Conservation (phyloP, 2,113 vertebrate genomes). For the Strix aluco region DNA sequence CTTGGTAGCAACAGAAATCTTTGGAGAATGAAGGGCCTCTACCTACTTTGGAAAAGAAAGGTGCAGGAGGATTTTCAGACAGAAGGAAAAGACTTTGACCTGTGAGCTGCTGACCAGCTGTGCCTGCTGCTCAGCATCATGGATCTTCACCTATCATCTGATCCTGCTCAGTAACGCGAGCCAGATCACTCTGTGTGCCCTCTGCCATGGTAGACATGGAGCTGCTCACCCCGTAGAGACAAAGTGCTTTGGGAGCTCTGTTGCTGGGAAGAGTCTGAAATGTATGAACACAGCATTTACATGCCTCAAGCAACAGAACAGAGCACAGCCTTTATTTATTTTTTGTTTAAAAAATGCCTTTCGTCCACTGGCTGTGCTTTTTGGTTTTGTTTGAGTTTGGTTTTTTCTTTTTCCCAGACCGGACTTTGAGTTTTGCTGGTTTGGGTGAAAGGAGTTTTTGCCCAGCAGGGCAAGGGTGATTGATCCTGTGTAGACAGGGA, state of each 20-base stretch:
- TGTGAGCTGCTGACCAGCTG: constrained; percentile 23
- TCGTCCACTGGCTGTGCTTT: background rate
- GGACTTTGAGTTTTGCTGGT: background rate
- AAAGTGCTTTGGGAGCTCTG: background rate
- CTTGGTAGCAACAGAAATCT: background rate
- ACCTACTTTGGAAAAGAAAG: background rate
- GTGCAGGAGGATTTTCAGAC: constrained; percentile 1
- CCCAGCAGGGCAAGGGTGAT: background rate
- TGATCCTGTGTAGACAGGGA: background rate
- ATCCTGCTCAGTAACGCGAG: constrained; percentile 52
- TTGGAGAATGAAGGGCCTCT: background rate
- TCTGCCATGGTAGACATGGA: constrained; percentile 45
- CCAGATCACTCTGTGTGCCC: constrained; percentile 38
- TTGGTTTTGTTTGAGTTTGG: background rate
- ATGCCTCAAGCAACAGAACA: background rate
- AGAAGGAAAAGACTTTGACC: constrained; percentile 26
- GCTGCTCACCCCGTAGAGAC: constrained; percentile 18
- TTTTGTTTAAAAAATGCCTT: background rate
- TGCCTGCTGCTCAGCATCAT: constrained; percentile 8
- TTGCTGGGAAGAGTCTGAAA: constrained; percentile 30
- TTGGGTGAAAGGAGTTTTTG: background rate
- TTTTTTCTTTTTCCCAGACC: background rate
- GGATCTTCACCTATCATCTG: constrained; percentile 47
- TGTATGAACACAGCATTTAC: background rate
- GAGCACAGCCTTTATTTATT: background rate